Evolutionary conservation across 2,888 invertebrate species (phyloP), one percentile per base, ranked within the genome.

Genomic region (Nymphalis polychloros): DNA sequence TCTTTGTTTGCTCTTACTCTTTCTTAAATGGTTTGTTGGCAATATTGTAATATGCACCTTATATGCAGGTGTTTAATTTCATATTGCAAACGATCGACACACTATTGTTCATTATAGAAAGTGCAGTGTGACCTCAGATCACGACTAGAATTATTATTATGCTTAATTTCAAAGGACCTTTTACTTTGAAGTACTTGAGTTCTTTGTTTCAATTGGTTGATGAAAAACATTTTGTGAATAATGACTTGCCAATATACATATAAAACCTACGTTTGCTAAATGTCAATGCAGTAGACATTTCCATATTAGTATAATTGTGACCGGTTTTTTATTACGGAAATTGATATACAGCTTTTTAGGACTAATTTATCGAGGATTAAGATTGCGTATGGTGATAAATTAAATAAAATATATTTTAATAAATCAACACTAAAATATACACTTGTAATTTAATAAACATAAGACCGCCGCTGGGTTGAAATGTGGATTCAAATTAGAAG

Each of bases 21-120:
- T 49, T 63, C 61, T 62, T 20, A 59, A 52, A 27, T 60, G 19
- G 52, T 23, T 23, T 13, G 46, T 31, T 53, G 19, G 16, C 13
- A 20, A 31, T 47, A 60, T 62, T 57, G 55, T 62, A 71, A 62
- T 59, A 31, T 67, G 52, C 20, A 67, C 62, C 69, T 69, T 70
- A 67, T 48, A 19, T n/a, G 27, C 48, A 1, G 13, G 16, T 20
- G n/a, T 50, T 68, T 65, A 41, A 41, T 20, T 50, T 65, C 4
- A 65, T 60, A 68, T 63, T 70, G 27, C 27, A 23, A 16, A 52
- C 52, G 46, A 50, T 57, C 31, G 31, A 31, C 13, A 60, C 53
- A 68, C 70, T 63, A 75, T 76, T 75, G 75, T 76, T 75, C 71
- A 55, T 67, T 70, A 70, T 77, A 78, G 78, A 78, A 78, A 78